A percentile compares a stretch with the other conserved stretches of the same genome.
phyloP scores from a whole-genome alignment of 1,140 invertebrate species.

The Drosophila kanapiae region DNA sequence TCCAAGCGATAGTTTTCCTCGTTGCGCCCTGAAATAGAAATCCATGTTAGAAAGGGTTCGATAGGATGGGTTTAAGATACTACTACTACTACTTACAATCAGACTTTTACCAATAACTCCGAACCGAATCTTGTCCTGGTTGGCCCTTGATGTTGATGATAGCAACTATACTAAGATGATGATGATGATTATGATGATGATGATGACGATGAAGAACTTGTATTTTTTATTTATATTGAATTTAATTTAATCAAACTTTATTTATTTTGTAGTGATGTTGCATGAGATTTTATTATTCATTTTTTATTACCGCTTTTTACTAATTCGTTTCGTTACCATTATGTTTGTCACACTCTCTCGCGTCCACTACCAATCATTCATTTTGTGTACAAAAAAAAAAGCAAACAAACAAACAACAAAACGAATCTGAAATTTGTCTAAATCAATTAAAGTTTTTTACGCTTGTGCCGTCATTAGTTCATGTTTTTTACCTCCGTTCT shows the following conservation, averaged over 20 bases:
- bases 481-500: slow-evolving; percentile 35
- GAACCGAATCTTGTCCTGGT: slow-evolving; percentile 23
- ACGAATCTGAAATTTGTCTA: slow-evolving; percentile 34
- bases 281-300: slow-evolving; percentile 85
- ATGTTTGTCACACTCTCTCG: slow-evolving; percentile 48
- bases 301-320: slow-evolving; percentile 83
- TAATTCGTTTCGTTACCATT: slow-evolving; percentile 75
- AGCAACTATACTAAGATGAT: slow-evolving; percentile 20
- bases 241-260: slow-evolving; percentile 64
- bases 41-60: slow-evolving; percentile 49
- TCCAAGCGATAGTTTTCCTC: slow-evolving; percentile 33
- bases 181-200: slow-evolving; percentile 17
- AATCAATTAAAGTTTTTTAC: slow-evolving; percentile 49
- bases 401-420: slow-evolving; percentile 22
- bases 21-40: slow-evolving; percentile 37
- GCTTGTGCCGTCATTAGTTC: slow-evolving; percentile 49
- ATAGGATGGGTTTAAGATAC: slow-evolving; percentile 25
- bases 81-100: slow-evolving; percentile 1
- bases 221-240: slow-evolving; percentile 76
- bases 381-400: slow-evolving; percentile 45
- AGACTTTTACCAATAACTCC: slow-evolving; percentile 58
- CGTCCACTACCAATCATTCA: slow-evolving; percentile 47
- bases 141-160: slow-evolving; percentile 15
- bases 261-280: slow-evolving; percentile 84
- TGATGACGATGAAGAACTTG: slow-evolving; percentile 55